A percentile compares a stretch with the other conserved stretches of the same genome.
These are phyloP conservation scores for Megatriorchis doriae DNA, from an alignment of 2,113 vertebrate genomes.

Conservation along the genomic window DNA sequence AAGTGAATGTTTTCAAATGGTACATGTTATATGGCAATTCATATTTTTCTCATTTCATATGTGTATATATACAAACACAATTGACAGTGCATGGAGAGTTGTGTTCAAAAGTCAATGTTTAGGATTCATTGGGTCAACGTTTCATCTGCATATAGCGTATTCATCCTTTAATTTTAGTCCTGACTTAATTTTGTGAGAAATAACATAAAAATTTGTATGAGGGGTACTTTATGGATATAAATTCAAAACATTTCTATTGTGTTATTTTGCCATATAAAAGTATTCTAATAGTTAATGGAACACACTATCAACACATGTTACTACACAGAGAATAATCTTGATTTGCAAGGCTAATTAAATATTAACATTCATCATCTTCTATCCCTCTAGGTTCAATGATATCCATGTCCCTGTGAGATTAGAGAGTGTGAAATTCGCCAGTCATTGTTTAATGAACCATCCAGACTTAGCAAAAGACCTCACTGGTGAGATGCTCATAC, in stretches of 20 bases:
- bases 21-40: not conserved
- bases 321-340: not conserved
- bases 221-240: not conserved
- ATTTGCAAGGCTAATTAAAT: conserved; percentile 51
- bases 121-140: not conserved
- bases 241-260: not conserved
- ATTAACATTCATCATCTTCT: conserved; percentile 54
- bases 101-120: not conserved
- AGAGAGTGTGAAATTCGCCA: conserved; percentile 99
- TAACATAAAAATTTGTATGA: not conserved
- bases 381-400: conserved; percentile 91
- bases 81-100: not conserved
- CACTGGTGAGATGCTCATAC: conserved; percentile 81
- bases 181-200: not conserved
- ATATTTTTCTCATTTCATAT: not conserved
- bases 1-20: not conserved
- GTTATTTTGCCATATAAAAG: not conserved
- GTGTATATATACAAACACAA: fast-evolving
- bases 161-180: not conserved
- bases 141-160: not conserved
- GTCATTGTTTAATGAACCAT: conserved; percentile 99
- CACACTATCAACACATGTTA: not conserved
- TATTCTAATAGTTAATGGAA: not conserved
- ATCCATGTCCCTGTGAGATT: conserved; percentile 98
- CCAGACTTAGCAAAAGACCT: conserved; percentile 97